Evolutionary conservation across 1,140 invertebrate genomes (phyloP).

Genomic region (Triops cancriformis): DNA sequence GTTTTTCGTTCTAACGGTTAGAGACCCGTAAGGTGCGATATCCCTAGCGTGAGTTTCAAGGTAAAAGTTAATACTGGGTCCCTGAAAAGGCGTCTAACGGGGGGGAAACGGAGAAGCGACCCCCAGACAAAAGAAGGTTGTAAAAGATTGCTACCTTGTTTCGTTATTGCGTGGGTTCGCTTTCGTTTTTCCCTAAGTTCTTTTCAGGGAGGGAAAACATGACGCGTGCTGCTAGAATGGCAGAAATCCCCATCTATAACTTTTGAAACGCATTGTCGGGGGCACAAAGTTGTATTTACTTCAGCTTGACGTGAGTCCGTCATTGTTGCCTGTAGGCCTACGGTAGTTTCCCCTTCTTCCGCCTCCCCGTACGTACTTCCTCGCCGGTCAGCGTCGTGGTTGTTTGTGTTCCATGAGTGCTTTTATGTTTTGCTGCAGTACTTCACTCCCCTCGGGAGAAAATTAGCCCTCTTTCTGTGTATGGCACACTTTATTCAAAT

Average conservation of each 20-base stretch:
- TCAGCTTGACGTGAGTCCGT: background rate
- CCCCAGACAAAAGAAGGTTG: background rate
- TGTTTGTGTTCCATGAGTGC: background rate
- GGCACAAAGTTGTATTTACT: background rate
- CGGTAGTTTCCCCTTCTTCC: background rate
- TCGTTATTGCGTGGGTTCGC: background rate
- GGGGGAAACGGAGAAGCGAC: background rate
- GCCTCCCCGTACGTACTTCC: background rate
- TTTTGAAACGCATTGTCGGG: background rate
- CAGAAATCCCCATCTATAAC: background rate
- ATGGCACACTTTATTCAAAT: background rate
- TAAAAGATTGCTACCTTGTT: constrained; percentile 1
- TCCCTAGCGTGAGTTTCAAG: background rate
- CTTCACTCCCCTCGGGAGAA: background rate
- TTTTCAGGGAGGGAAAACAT: background rate
- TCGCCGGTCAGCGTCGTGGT: background rate
- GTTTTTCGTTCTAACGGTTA: background rate
- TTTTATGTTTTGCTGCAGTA: background rate
- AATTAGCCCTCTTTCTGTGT: background rate
- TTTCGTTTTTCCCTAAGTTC: background rate
- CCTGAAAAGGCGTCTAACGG: background rate
- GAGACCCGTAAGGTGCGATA: background rate
- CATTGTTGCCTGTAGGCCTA: background rate
- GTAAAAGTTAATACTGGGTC: background rate
- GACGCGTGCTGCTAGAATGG: background rate